phyloP scores from a whole-genome alignment of 2,888 invertebrate species.

The Hyposoter dolosus region DNA sequence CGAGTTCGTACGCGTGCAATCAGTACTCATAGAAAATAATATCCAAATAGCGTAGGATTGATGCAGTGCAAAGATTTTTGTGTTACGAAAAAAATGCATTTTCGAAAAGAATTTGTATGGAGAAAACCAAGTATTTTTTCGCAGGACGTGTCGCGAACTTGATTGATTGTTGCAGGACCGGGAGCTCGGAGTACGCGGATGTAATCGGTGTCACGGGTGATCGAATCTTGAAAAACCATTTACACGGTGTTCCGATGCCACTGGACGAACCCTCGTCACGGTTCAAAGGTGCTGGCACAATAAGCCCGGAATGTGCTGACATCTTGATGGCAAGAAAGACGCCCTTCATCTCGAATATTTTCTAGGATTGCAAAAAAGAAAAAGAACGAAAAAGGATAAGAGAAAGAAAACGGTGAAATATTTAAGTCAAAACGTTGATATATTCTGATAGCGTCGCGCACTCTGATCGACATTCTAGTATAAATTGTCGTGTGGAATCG shows the following conservation, averaged over 20 bases:
- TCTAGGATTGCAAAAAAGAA: constrained; percentile 51
- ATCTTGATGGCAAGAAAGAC: constrained; percentile 65
- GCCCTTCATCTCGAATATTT: constrained; percentile 66
- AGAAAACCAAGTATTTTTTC: not conserved
- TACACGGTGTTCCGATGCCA: constrained; percentile 69
- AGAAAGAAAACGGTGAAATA: constrained; percentile 42
- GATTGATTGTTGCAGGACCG: constrained; percentile 73
- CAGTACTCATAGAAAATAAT: too few relatives aligned
- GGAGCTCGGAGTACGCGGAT: constrained; percentile 74
- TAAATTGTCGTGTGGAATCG: constrained; percentile 57
- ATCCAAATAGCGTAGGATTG: not conserved
- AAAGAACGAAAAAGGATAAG: constrained; percentile 24
- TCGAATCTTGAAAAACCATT: constrained; percentile 69
- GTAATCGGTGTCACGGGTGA: constrained; percentile 73
- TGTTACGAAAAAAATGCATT: not conserved
- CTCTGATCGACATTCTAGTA: constrained; percentile 47
- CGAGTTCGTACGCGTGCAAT: not conserved
- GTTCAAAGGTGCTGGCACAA: constrained; percentile 61
- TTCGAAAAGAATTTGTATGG: not conserved
- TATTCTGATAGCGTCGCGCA: constrained; percentile 44
- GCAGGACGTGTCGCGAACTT: constrained; percentile 8
- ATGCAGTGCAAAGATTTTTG: not conserved
- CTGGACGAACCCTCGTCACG: constrained; percentile 63
- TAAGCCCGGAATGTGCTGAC: constrained; percentile 70
- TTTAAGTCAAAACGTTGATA: constrained; percentile 19